These are phyloP conservation scores for Percina caprodes DNA, from an alignment of 2,113 vertebrate species.

Conservation along the genomic window DNA sequence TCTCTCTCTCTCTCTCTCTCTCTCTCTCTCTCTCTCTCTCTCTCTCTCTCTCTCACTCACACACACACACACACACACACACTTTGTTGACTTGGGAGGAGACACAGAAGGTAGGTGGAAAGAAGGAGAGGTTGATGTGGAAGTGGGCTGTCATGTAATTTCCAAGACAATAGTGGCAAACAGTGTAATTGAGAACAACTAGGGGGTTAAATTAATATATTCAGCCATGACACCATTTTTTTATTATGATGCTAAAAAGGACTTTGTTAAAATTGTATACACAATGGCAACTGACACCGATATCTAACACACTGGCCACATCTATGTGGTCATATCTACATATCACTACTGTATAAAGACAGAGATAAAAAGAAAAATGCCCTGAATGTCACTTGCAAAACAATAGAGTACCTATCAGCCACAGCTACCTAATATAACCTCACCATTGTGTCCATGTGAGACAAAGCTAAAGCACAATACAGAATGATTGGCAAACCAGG, in stretches of 20 bases:
- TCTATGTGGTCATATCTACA: conserved; percentile 1
- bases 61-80: conserved; percentile 35
- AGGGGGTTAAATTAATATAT: conserved; percentile 64
- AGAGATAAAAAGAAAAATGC: conserved; percentile 28
- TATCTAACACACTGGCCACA: conserved; percentile 7
- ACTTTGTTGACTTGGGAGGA: conserved; percentile 69
- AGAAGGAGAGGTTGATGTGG: conserved; percentile 38
- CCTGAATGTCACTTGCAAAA: background rate
- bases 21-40: background rate
- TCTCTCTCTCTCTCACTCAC: background rate
- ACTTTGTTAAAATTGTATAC: conserved; percentile 1
- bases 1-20: background rate
- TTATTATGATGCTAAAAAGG: background rate
- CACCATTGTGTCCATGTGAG: conserved; percentile 5
- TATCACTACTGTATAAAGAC: background rate
- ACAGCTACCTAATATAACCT: background rate
- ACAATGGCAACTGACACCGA: conserved; percentile 5
- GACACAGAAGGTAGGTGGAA: conserved; percentile 55
- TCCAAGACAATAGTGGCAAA: conserved; percentile 78
- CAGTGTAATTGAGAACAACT: conserved; percentile 50
- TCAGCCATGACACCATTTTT: conserved; percentile 27
- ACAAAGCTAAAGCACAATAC: conserved; percentile 21
- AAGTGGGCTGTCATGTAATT: conserved; percentile 75
- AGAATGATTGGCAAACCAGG: background rate
- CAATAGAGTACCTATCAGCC: conserved; percentile 1